Base-by-base conservation (phyloP, 2,113 vertebrate genomes). In the Ictalurus furcatus region DNA sequence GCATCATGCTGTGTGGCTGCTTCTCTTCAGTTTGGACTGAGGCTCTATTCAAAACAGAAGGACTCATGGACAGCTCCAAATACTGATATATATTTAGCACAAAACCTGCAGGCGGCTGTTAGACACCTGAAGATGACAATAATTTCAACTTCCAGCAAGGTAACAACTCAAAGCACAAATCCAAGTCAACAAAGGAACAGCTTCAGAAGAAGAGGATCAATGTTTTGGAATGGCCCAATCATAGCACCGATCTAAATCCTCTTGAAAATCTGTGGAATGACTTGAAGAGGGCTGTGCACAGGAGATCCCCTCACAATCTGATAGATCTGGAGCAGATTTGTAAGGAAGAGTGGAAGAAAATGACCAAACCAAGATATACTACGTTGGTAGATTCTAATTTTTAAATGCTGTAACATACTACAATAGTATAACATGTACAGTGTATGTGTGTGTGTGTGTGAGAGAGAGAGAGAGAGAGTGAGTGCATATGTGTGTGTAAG, bases 401-500 rank as follows among this genome's bases (percentile, higher is more conserved):
- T 63, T 69, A 30, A 69, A 69, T 34, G n/a, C 34, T 80, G 44
- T 80, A 58, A 34, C 3, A 56, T 30, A 4, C 0, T 83, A 40
- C 58, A 83, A 37, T 59, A 37, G 58, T 74, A 40, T 21, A 74
- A 40, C 21, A 76, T 76, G 73, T 76, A 25, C 21, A 48, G 76
- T 28, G 30, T 85, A 63, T 85, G 19, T 65, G 19, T n/a, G 34
- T 63, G 81, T 83, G 54, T 59, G 48, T 82, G 80, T n/a, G 34
- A 44, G 81, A 34, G 34, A 34, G 34, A 34, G 34, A 34, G 34
- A 34, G 34, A 34, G 34, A 34, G 34, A 34, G 52, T n/a, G 34
- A 44, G 81, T 83, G 54, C 30, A 25, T 82, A 48, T 2, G 52
- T 59, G 40, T 25, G 4, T 48, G 3, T n/a, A 17, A 54, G 7